A percentile compares a stretch with the other conserved stretches of the same genome.
These are phyloP conservation scores for Lutjanus argentimaculatus DNA, from an alignment of 2,797 vertebrate species.

Conservation along the genomic window DNA sequence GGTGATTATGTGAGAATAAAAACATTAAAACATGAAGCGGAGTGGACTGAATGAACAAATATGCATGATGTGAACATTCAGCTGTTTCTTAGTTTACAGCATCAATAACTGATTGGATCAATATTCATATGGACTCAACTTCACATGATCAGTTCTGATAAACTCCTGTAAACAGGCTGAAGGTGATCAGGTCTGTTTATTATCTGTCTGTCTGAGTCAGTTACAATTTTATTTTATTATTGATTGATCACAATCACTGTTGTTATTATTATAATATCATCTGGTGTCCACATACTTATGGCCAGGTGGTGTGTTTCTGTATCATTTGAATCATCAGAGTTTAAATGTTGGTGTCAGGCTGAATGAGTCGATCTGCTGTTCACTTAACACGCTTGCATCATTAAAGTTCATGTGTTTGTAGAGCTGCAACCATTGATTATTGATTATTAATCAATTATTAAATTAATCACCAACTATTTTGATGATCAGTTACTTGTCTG, in stretches of 20 bases:
- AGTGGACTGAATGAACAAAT: background rate
- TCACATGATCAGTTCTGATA: background rate
- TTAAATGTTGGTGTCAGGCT: background rate
- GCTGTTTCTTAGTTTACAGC: background rate
- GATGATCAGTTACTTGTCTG: too few relatives aligned
- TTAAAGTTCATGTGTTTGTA: too few relatives aligned
- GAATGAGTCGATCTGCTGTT: background rate
- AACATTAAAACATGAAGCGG: background rate
- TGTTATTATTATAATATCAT: background rate
- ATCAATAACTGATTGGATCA: background rate
- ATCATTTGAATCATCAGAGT: background rate
- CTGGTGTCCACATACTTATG: background rate
- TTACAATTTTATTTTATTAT: background rate
- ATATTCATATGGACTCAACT: background rate
- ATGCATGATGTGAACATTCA: too few relatives aligned
- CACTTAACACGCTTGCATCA: background rate
- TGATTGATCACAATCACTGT: background rate
- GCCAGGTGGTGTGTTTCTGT: background rate
- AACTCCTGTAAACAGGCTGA: background rate
- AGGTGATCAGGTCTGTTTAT: background rate
- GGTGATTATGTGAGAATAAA: background rate
- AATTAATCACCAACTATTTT: too few relatives aligned
- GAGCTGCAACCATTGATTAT: too few relatives aligned
- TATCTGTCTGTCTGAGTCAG: background rate
- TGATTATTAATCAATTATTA: too few relatives aligned